Conservation (phyloP, 2,113 vertebrate species). For the Argyrosomus japonicus region DNA sequence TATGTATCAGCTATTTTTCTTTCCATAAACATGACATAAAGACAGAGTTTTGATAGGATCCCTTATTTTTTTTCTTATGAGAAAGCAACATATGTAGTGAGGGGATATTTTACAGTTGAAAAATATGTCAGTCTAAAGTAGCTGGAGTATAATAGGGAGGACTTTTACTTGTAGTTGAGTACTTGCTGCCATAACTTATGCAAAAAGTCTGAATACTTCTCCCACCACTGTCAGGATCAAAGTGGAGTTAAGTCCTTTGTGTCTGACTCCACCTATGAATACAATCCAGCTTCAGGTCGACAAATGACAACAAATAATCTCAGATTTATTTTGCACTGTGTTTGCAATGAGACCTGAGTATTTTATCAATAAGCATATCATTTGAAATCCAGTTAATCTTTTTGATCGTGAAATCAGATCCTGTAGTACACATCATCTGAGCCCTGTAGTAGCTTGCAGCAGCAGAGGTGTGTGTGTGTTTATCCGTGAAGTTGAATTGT, state of each 20-base stretch:
- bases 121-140: no score
- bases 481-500: background rate
- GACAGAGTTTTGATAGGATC: background rate
- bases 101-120: no score
- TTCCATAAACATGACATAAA: background rate
- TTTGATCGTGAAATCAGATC: constrained; percentile 44
- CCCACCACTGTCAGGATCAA: background rate
- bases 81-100: no score
- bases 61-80: no score
- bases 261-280: background rate
- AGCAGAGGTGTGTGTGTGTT: constrained; percentile 11
- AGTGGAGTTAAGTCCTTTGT: background rate
- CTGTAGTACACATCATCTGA: background rate
- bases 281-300: background rate
- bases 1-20: background rate
- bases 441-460: background rate
- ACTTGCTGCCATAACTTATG: background rate
- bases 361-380: constrained; percentile 12
- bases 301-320: no score
- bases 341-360: background rate
- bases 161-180: background rate
- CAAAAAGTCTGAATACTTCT: background rate
- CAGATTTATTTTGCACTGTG: background rate
- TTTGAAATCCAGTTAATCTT: constrained; percentile 44
- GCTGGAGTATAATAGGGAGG: background rate